These are phyloP conservation scores for Muscina levida DNA, from an alignment of 2,888 invertebrate genomes.

Conservation along the genomic window DNA sequence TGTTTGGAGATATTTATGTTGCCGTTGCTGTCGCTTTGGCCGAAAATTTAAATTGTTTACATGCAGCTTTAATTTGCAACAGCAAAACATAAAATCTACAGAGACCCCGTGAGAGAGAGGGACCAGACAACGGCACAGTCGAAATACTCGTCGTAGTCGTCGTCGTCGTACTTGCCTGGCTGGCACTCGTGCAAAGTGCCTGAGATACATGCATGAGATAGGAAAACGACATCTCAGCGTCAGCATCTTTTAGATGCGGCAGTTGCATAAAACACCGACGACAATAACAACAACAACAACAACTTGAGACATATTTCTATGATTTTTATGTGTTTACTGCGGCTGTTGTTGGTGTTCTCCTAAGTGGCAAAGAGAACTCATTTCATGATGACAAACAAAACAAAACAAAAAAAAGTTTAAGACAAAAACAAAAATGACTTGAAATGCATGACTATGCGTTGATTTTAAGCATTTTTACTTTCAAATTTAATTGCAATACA, in stretches of 20 bases:
- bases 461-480: constrained; percentile 59
- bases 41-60: constrained; percentile 62
- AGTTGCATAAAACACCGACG: constrained; percentile 19
- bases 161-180: neutral
- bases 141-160: constrained; percentile 6
- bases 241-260: constrained; percentile 47
- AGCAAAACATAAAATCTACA: constrained; percentile 58
- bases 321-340: constrained; percentile 13
- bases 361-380: constrained; percentile 17
- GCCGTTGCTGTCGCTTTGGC: constrained; percentile 36
- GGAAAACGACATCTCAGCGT: neutral
- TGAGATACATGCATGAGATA: constrained; percentile 33
- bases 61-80: constrained; percentile 51
- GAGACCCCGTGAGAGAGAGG: constrained; percentile 36
- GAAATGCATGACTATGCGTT: constrained; percentile 28
- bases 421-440: neutral
- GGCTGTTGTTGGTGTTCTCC: constrained; percentile 26
- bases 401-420: constrained; percentile 23
- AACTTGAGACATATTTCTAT: constrained; percentile 56
- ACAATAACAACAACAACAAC: constrained; percentile 30
- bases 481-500: constrained; percentile 67
- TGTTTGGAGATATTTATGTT: constrained; percentile 46
- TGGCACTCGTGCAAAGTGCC: constrained; percentile 33
- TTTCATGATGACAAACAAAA: constrained; percentile 40
- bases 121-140: constrained; percentile 25